Percentiles rank a stretch among this genome's conserved stretches.
Conservation (phyloP, 2,888 invertebrate species). For the Meiosimyza decipiens region DNA sequence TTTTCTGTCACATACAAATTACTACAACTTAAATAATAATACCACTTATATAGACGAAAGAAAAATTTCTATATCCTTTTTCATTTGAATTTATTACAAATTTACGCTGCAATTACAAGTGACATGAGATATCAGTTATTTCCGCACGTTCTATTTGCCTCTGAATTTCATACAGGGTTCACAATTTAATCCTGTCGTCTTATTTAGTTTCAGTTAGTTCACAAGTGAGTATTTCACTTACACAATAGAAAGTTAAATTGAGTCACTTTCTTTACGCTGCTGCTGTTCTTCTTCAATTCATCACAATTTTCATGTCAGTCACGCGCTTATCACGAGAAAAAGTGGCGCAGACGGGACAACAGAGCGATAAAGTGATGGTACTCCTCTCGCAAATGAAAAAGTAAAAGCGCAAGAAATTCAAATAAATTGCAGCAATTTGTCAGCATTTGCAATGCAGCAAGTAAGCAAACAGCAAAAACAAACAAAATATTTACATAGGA, state of each 20-base stretch:
- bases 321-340: slow-evolving; percentile 44
- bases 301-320: slow-evolving; percentile 60
- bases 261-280: not conserved
- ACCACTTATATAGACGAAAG: no score
- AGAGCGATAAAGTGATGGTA: not conserved
- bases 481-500: not conserved
- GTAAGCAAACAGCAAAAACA: no score
- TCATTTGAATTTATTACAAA: not conserved
- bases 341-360: not conserved
- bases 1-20: no score
- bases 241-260: not conserved
- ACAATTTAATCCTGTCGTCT: no score
- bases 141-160: no score
- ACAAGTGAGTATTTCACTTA: no score
- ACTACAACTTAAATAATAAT: no score
- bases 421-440: slow-evolving; percentile 58
- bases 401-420: slow-evolving; percentile 35
- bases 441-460: slow-evolving; percentile 45
- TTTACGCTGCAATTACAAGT: slow-evolving; percentile 9
- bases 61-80: not conserved
- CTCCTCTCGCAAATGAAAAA: slow-evolving; percentile 1
- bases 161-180: no score
- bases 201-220: no score
- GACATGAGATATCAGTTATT: no score
- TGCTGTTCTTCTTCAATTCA: slow-evolving; percentile 47